phyloP scores from a whole-genome alignment of 2,113 vertebrate genomes.

The Salvelinus namaycush region DNA sequence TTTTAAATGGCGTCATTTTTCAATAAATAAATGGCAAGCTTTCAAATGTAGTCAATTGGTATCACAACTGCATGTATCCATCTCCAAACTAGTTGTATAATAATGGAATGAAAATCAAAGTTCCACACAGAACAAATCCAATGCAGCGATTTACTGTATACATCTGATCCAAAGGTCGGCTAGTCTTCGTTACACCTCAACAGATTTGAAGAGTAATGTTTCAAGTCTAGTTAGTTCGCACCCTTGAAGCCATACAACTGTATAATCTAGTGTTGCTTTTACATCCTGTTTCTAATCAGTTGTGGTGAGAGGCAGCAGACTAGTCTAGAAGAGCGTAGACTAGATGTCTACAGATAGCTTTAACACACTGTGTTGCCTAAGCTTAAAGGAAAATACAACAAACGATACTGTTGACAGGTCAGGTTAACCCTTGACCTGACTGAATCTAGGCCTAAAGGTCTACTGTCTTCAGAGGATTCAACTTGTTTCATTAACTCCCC shows the following conservation, averaged over 20 bases:
- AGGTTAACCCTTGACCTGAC: too few species aligned
- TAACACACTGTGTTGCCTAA: too few species aligned
- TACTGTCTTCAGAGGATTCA: too few species aligned
- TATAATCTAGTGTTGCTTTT: neutral
- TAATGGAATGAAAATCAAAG: neutral
- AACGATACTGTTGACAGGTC: too few species aligned
- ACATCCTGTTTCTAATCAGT: too few species aligned
- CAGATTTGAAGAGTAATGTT: neutral
- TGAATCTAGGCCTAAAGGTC: too few species aligned
- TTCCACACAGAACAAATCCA: slow-evolving; percentile 10
- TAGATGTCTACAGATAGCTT: too few species aligned
- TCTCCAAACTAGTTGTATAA: neutral
- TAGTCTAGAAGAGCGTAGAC: too few species aligned
- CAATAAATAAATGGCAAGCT: neutral
- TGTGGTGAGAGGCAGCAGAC: too few species aligned
- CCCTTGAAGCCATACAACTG: neutral
- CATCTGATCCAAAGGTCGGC: neutral
- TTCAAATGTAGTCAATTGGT: neutral
- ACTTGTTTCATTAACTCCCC: too few species aligned
- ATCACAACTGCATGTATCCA: neutral
- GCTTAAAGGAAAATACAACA: too few species aligned
- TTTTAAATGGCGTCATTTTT: too few species aligned
- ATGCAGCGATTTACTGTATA: neutral
- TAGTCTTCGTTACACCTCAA: neutral
- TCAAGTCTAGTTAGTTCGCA: neutral